Evolutionary conservation across 2,113 vertebrate species (phyloP).

Genomic region (Clupea harengus): DNA sequence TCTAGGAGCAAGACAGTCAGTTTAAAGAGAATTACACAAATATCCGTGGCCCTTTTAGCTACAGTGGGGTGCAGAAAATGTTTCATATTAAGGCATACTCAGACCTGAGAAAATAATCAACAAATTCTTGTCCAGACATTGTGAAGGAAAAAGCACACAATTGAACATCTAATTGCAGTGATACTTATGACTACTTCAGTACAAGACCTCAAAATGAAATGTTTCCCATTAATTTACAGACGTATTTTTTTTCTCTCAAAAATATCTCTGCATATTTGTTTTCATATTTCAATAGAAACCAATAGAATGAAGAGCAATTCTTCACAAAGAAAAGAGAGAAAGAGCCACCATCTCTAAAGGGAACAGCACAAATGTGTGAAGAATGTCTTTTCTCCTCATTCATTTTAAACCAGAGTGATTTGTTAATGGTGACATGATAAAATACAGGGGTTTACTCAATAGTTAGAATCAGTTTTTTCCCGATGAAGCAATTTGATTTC

Average conservation of each 20-base stretch:
- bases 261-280: too few relatives aligned
- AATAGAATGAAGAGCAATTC: neutral
- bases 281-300: too few relatives aligned
- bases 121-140: neutral
- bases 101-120: neutral
- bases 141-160: neutral
- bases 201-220: neutral
- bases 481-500: neutral
- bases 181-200: neutral
- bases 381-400: too few relatives aligned
- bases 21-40: slow-evolving; percentile 30
- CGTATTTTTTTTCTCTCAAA: neutral
- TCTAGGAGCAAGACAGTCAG: slow-evolving; percentile 43
- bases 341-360: neutral
- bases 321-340: neutral
- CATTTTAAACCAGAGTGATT: too few relatives aligned
- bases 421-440: too few relatives aligned
- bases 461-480: neutral
- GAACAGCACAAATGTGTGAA: neutral
- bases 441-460: neutral
- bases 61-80: neutral
- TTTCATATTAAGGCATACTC: neutral
- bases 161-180: neutral
- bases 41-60: neutral
- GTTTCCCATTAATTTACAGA: neutral